Evolutionary conservation across 2,113 vertebrate genomes (phyloP).

Genomic region (Piaya cayana): DNA sequence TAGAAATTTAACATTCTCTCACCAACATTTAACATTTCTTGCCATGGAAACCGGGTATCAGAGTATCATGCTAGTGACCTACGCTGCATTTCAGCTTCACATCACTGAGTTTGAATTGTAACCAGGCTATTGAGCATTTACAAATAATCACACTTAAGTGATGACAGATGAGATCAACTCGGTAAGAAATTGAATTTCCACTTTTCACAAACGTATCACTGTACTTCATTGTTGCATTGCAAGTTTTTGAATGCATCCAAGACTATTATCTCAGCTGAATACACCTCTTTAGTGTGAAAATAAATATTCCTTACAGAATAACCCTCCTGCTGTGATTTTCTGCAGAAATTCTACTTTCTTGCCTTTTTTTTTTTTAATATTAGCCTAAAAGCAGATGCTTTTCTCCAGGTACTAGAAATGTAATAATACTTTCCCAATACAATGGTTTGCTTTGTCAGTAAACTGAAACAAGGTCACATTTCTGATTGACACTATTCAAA

Average conservation of each 20-base stretch:
- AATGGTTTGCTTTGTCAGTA: background rate
- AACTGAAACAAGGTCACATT: background rate
- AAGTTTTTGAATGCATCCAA: background rate
- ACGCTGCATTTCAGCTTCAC: background rate
- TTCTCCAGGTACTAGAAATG: background rate
- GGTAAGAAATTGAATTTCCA: background rate
- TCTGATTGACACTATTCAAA: background rate
- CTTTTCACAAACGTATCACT: background rate
- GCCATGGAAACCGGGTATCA: background rate
- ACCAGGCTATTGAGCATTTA: background rate
- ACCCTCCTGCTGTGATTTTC: accelerated
- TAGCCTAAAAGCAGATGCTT: background rate
- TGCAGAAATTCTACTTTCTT: background rate
- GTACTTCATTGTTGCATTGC: background rate
- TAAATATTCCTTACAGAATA: background rate
- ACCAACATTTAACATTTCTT: background rate
- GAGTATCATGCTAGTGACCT: background rate
- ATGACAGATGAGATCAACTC: background rate
- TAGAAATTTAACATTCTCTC: background rate
- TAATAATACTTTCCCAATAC: background rate
- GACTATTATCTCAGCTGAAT: background rate
- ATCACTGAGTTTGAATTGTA: background rate
- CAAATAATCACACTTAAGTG: background rate
- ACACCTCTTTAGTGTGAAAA: background rate
- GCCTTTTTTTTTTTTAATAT: background rate